phyloP scores from a whole-genome alignment of 2,797 vertebrate species.

The Bryconaethiops microstoma region DNA sequence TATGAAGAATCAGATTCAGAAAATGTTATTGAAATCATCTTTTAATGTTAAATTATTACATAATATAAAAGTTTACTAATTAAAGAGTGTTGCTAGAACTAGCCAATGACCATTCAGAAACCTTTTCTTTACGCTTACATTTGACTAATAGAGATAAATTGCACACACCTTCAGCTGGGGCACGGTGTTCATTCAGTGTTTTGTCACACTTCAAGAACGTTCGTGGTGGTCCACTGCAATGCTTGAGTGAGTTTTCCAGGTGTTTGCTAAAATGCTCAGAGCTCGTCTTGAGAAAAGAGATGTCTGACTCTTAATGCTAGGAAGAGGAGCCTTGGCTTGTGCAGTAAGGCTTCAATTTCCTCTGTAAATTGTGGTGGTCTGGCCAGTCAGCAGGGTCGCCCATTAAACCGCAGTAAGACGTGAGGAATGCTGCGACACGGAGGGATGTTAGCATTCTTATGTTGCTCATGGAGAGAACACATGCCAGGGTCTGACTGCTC shows the following conservation, averaged over 20 bases:
- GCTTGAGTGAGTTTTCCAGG: conserved; percentile 23
- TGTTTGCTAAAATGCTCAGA: conserved; percentile 36
- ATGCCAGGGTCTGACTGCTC: conserved; percentile 46
- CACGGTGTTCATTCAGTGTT: background rate
- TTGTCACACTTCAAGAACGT: background rate
- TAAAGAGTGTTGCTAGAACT: no score
- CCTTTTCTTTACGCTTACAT: background rate
- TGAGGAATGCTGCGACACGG: conserved; percentile 50
- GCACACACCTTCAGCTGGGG: background rate
- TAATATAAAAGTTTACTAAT: background rate
- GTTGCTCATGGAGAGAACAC: conserved; percentile 48
- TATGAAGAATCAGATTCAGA: no score
- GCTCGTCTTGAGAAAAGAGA: conserved; percentile 33
- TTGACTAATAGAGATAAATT: background rate
- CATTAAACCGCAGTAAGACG: conserved; percentile 53
- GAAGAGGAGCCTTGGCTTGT: conserved; percentile 36
- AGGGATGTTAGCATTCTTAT: conserved; percentile 52
- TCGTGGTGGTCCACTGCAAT: background rate
- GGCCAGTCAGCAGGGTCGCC: conserved; percentile 42
- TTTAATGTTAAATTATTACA: background rate
- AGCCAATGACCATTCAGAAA: background rate
- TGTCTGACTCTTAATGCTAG: conserved; percentile 32
- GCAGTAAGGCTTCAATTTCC: conserved; percentile 52
- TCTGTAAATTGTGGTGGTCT: conserved; percentile 47
- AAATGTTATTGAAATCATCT: background rate